A percentile compares a stretch with the other conserved stretches of the same genome.
phyloP scores from a whole-genome alignment of 1,140 invertebrate species.

The Saccostrea cuccullata region DNA sequence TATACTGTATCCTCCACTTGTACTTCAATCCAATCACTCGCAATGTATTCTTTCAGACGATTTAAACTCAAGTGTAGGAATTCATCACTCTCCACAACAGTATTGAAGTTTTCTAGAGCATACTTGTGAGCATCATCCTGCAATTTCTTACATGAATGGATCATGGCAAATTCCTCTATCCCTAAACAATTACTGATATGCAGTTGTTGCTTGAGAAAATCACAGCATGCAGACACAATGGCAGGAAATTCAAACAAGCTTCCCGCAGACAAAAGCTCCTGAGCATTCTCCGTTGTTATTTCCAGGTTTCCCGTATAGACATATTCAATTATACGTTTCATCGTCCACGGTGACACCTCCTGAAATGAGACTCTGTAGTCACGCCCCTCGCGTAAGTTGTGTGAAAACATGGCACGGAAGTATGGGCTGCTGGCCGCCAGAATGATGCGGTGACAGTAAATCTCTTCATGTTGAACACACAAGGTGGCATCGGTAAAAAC shows the following conservation, averaged over 20 bases:
- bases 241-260: slow-evolving; percentile 78
- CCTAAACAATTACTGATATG: slow-evolving; percentile 79
- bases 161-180: slow-evolving; percentile 77
- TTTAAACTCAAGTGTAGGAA: slow-evolving; percentile 77
- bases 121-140: slow-evolving; percentile 72
- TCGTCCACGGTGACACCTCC: slow-evolving; percentile 78
- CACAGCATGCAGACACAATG: slow-evolving; percentile 76
- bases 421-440: slow-evolving; percentile 79
- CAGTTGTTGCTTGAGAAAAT: slow-evolving; percentile 77
- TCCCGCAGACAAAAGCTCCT: slow-evolving; percentile 78
- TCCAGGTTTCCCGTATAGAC: slow-evolving; percentile 77
- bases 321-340: slow-evolving; percentile 79
- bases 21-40: slow-evolving; percentile 77
- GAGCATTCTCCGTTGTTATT: slow-evolving; percentile 78
- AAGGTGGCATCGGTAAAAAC: slow-evolving; percentile 76
- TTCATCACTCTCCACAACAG: slow-evolving; percentile 76
- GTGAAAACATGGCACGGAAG: slow-evolving; percentile 80
- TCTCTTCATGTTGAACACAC: slow-evolving; percentile 76
- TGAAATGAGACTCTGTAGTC: slow-evolving; percentile 75
- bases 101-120: slow-evolving; percentile 77
- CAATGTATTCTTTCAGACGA: slow-evolving; percentile 72
- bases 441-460: slow-evolving; percentile 79
- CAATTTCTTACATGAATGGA: slow-evolving; percentile 76
- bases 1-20: slow-evolving; percentile 78
- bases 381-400: slow-evolving; percentile 77